Percentiles rank a stretch among this genome's conserved stretches.
phyloP scores from a whole-genome alignment of 1,140 invertebrate genomes.

The Acromyrmex charruanus region DNA sequence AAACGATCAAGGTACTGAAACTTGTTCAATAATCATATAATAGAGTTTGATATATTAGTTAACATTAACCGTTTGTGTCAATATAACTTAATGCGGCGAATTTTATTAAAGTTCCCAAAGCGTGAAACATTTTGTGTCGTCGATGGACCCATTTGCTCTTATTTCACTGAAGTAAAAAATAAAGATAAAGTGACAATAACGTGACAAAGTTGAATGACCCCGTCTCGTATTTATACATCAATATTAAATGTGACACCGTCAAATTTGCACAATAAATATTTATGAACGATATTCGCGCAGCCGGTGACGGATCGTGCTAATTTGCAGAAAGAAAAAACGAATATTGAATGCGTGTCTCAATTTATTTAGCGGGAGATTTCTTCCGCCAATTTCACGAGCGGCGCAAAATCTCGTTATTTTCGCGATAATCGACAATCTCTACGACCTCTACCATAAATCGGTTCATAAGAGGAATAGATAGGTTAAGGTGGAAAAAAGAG shows the following conservation, averaged over 20 bases:
- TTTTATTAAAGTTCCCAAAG: neutral
- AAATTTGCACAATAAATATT: slow-evolving; percentile 30
- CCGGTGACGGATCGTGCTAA: neutral
- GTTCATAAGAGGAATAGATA: neutral
- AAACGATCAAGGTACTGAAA: neutral
- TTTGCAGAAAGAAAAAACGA: slow-evolving; percentile 17
- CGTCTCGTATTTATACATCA: neutral
- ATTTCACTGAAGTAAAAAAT: neutral
- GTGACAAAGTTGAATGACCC: neutral
- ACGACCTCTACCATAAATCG: neutral
- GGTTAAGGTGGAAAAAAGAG: neutral
- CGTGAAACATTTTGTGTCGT: neutral
- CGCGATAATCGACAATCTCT: slow-evolving; percentile 32
- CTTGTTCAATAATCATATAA: neutral
- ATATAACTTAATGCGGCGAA: neutral
- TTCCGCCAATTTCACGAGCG: slow-evolving; percentile 10
- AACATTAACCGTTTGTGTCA: neutral
- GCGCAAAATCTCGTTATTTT: slow-evolving; percentile 41
- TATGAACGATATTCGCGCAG: slow-evolving; percentile 12
- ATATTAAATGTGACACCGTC: neutral
- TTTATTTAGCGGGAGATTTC: slow-evolving; percentile 42
- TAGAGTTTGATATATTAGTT: slow-evolving; percentile 1
- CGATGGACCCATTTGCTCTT: neutral
- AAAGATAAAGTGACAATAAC: neutral
- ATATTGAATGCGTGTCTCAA: neutral